Evolutionary conservation across 2,888 invertebrate species (phyloP).

Genomic region (Euzophera pinguis): DNA sequence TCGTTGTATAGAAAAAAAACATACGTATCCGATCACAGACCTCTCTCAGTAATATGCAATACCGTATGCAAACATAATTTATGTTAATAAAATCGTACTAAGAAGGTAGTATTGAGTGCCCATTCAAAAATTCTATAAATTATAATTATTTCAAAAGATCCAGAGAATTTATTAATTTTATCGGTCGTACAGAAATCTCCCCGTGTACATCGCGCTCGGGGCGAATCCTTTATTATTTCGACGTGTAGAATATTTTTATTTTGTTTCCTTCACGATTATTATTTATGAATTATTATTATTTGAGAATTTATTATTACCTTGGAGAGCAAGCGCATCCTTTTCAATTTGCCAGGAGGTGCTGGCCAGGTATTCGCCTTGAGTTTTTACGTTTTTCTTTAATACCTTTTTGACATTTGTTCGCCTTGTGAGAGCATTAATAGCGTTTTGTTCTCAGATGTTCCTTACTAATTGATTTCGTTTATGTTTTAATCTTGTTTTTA

Average conservation of each 20-base stretch:
- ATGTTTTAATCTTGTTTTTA: slow-evolving; percentile 59
- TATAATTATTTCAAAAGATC: too few species aligned
- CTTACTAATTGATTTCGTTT: slow-evolving; percentile 61
- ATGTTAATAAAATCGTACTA: too few species aligned
- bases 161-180: too few species aligned
- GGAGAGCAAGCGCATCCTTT: slow-evolving; percentile 71
- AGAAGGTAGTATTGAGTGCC: too few species aligned
- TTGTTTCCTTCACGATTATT: slow-evolving; percentile 74
- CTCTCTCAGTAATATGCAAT: too few species aligned
- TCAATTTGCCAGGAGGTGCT: slow-evolving; percentile 78
- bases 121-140: too few species aligned
- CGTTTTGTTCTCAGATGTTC: slow-evolving; percentile 47
- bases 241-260: slow-evolving; percentile 75
- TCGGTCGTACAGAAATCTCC: slow-evolving; percentile 33
- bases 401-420: slow-evolving; percentile 63
- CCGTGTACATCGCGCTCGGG: slow-evolving; percentile 49
- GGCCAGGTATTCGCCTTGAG: slow-evolving; percentile 48
- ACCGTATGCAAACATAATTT: too few species aligned
- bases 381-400: slow-evolving; percentile 50
- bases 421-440: slow-evolving; percentile 60
- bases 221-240: slow-evolving; percentile 78
- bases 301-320: slow-evolving; percentile 76
- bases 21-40: too few species aligned
- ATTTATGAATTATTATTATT: slow-evolving; percentile 80
- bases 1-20: too few species aligned